A percentile compares a stretch with the other conserved stretches of the same genome.
Evolutionary conservation across 2,888 invertebrate genomes (phyloP).

Genomic region (Helicoverpa assulta): DNA sequence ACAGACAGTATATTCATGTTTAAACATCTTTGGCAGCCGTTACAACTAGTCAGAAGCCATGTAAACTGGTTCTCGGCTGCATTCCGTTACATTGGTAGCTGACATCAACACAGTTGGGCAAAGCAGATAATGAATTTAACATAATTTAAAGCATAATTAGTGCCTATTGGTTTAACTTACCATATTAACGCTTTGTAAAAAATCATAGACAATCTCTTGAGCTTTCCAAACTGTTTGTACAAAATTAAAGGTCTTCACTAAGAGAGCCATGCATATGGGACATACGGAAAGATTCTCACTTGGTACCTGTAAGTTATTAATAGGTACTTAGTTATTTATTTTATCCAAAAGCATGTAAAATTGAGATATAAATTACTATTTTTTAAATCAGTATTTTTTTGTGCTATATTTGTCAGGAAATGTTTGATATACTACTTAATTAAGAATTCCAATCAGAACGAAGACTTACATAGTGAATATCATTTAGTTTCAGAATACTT

Average conservation of each 20-base stretch:
- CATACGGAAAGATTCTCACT: constrained; percentile 27
- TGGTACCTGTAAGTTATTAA: constrained; percentile 27
- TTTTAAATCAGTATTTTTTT: too few relatives aligned
- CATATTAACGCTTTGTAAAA: constrained; percentile 1
- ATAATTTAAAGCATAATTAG: too few relatives aligned
- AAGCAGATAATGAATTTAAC: too few relatives aligned
- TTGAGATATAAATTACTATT: too few relatives aligned
- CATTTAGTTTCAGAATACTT: constrained; percentile 25
- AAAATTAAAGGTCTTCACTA: constrained; percentile 30
- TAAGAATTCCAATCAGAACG: neutral
- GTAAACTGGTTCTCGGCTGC: too few relatives aligned
- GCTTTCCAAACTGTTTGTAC: constrained; percentile 24
- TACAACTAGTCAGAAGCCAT: too few relatives aligned
- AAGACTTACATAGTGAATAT: constrained; percentile 19
- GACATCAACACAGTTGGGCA: too few relatives aligned
- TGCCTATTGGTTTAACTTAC: constrained; percentile 5
- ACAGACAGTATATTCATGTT: too few relatives aligned
- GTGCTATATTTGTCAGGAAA: neutral
- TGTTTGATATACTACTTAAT: neutral
- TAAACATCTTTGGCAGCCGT: too few relatives aligned
- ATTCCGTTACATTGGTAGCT: too few relatives aligned
- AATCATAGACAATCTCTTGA: constrained; percentile 14
- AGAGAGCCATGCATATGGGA: constrained; percentile 24
- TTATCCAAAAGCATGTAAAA: too few relatives aligned
- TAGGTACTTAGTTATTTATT: too few relatives aligned